These are phyloP conservation scores for Galleria mellonella DNA, from an alignment of 1,140 invertebrate species.

Conservation along the genomic window DNA sequence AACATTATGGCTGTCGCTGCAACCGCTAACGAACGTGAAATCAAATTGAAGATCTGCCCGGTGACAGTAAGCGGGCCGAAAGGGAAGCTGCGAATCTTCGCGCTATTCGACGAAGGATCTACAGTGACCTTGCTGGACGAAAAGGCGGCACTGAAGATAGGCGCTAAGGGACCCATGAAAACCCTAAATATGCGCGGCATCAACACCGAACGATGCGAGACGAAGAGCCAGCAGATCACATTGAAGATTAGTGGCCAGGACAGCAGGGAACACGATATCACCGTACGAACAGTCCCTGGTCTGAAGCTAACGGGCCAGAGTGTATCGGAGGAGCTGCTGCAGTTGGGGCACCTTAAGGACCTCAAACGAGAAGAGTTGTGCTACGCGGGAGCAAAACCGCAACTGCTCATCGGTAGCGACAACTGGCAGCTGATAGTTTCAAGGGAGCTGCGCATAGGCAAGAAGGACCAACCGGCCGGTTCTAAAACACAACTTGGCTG, in stretches of 20 bases:
- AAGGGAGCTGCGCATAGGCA: constrained; percentile 4
- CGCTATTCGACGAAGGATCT: background rate
- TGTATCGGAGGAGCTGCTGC: background rate
- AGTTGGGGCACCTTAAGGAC: background rate
- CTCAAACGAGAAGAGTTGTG: background rate
- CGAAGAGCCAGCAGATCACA: background rate
- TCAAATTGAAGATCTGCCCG: background rate
- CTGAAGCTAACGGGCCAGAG: background rate
- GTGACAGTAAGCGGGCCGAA: background rate
- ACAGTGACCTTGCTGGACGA: background rate
- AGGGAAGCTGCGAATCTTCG: background rate
- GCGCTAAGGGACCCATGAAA: background rate
- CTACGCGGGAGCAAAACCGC: constrained; percentile 10
- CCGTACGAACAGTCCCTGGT: background rate
- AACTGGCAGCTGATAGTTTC: constrained; percentile 13
- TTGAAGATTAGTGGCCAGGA: no score
- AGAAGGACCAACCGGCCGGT: constrained; percentile 6
- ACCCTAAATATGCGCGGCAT: background rate
- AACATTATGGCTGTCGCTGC: no score
- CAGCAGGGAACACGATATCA: no score
- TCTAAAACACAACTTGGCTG: constrained; percentile 8
- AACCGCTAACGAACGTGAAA: background rate
- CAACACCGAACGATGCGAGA: no score
- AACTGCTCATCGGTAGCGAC: constrained; percentile 9
- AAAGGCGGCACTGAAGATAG: background rate